A percentile compares a stretch with the other conserved stretches of the same genome.
Conservation (phyloP, 2,797 vertebrate species). For the Tangara arthus region DNA sequence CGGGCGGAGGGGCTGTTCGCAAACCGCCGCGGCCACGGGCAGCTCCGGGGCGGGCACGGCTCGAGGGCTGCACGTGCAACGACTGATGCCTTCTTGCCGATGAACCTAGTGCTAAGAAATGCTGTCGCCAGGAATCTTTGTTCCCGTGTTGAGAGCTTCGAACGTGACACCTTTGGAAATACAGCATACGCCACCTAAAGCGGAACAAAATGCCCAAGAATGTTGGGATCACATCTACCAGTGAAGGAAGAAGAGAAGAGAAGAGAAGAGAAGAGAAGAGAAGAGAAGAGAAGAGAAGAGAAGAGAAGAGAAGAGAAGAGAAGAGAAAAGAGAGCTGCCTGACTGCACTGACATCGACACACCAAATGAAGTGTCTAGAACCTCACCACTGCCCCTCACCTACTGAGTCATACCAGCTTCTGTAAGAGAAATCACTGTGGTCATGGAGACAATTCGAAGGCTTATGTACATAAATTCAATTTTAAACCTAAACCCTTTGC, state of each 20-base stretch:
- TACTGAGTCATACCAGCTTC: no score
- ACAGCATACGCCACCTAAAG: neutral
- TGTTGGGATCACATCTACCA: neutral
- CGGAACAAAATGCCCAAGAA: neutral
- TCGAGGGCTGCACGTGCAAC: neutral
- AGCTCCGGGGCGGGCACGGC: neutral
- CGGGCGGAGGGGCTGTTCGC: fast-evolving
- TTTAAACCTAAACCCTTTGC: neutral
- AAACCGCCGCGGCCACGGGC: neutral
- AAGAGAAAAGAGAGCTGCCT: neutral
- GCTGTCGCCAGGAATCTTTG: neutral
- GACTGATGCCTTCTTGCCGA: neutral
- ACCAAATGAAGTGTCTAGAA: neutral
- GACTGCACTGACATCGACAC: neutral
- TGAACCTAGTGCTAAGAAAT: neutral
- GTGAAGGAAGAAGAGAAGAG: neutral
- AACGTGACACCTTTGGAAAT: neutral
- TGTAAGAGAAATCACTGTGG: neutral
- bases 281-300: no score
- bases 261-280: no score
- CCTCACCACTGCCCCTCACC: neutral
- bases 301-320: no score
- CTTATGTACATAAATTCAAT: neutral
- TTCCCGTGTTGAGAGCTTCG: neutral
- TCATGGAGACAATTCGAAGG: neutral